A percentile compares a stretch with the other conserved stretches of the same genome.
phyloP scores from a whole-genome alignment of 2,888 invertebrate genomes.

The Entomobrya multifasciata region DNA sequence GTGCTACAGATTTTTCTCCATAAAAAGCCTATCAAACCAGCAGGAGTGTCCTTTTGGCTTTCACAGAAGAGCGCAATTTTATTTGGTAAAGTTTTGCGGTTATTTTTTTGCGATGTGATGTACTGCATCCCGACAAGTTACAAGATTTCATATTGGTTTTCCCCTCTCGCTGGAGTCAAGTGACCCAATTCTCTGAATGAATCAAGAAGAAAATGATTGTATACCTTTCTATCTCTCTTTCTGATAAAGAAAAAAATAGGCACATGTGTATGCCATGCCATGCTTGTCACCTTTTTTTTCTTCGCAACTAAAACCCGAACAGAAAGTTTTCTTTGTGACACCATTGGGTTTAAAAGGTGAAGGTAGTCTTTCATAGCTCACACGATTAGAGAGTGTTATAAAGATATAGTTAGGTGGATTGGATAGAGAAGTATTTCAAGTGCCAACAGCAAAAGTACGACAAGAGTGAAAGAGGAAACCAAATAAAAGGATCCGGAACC shows the following conservation, averaged over 20 bases:
- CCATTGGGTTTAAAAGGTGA: slow-evolving; percentile 14
- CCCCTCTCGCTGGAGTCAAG: neutral
- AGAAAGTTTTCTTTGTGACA: slow-evolving; percentile 2
- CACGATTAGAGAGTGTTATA: neutral
- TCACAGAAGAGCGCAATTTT: slow-evolving; percentile 1
- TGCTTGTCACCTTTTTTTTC: slow-evolving; percentile 41
- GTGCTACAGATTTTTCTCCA: too few species aligned
- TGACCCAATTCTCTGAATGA: slow-evolving; percentile 62
- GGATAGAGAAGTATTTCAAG: slow-evolving; percentile 21
- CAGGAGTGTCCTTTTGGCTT: neutral
- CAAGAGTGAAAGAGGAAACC: slow-evolving; percentile 66
- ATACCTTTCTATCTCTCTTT: neutral
- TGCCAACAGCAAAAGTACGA: slow-evolving; percentile 41
- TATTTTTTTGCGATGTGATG: neutral
- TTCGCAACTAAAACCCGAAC: neutral
- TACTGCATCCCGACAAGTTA: neutral
- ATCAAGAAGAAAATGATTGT: slow-evolving; percentile 21
- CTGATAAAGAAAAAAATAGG: neutral
- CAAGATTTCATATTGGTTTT: slow-evolving; percentile 51
- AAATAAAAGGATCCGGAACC: slow-evolving; percentile 69
- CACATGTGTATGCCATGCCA: slow-evolving; percentile 3
- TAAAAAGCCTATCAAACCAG: too few species aligned
- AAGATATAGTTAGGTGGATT: too few species aligned
- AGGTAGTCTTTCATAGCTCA: neutral
- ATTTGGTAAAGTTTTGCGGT: slow-evolving; percentile 14